These are phyloP conservation scores for Anableps anableps DNA, from an alignment of 2,797 vertebrate genomes.

Conservation along the genomic window DNA sequence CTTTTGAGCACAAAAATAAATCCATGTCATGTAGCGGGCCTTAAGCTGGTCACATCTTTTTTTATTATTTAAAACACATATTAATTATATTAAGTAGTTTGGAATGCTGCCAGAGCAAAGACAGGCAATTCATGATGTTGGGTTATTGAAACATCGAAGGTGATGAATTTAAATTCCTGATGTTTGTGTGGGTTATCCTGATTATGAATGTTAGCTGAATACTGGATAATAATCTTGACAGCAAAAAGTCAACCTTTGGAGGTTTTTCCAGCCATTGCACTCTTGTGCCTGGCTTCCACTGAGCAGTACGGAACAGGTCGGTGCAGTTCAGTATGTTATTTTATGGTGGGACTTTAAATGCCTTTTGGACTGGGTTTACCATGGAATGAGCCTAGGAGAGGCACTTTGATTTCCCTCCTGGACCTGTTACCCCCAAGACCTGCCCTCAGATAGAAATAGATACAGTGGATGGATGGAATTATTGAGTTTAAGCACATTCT, in stretches of 20 bases:
- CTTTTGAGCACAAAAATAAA: slow-evolving; percentile 15
- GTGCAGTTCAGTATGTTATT: too few relatives aligned
- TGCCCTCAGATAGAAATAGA: too few relatives aligned
- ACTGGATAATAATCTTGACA: not conserved
- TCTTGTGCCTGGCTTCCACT: not conserved
- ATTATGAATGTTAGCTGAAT: not conserved
- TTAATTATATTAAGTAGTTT: slow-evolving; percentile 49
- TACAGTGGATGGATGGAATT: too few relatives aligned
- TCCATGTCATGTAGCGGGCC: slow-evolving; percentile 21
- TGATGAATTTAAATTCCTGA: not conserved
- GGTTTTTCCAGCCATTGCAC: not conserved
- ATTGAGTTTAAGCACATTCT: too few relatives aligned
- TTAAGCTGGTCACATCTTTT: slow-evolving; percentile 16
- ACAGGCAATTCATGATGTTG: slow-evolving; percentile 17
- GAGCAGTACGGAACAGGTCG: not conserved
- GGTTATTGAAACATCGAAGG: slow-evolving; percentile 21
- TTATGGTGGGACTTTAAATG: not conserved
- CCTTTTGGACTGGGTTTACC: not conserved
- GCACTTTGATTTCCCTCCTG: too few relatives aligned
- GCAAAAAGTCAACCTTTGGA: not conserved
- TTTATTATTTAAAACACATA: slow-evolving; percentile 29
- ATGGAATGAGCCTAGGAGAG: too few relatives aligned
- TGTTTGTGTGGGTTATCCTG: not conserved
- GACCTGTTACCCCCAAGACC: too few relatives aligned
- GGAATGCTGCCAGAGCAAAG: slow-evolving; percentile 28